These are phyloP conservation scores for Campylomormyrus numenius DNA, from an alignment of 2,113 vertebrate genomes.

Conservation along the genomic window DNA sequence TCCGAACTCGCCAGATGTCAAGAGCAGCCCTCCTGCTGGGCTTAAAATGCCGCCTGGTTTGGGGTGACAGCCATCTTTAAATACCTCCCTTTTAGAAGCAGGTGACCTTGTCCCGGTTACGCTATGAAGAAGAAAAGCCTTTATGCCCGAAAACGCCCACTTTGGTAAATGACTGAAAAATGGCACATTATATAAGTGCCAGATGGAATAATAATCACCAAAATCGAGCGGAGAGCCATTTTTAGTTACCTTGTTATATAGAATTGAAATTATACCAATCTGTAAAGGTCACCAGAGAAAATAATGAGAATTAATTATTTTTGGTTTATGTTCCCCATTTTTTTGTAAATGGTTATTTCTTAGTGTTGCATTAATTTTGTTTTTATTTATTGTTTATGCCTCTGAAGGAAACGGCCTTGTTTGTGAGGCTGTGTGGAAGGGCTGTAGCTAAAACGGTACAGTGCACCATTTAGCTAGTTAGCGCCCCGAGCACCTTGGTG, in stretches of 20 bases:
- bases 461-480: background rate
- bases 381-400: background rate
- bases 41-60: background rate
- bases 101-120: background rate
- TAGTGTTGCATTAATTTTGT: background rate
- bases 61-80: background rate
- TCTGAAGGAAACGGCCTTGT: background rate
- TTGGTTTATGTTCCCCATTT: background rate
- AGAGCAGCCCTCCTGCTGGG: background rate
- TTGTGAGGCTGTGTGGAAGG: background rate
- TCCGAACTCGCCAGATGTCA: background rate
- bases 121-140: background rate
- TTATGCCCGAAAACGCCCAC: background rate
- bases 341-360: background rate
- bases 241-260: background rate
- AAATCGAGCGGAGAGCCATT: background rate
- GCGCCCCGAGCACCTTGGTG: background rate
- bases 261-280: background rate
- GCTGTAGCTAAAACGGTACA: background rate
- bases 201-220: background rate
- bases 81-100: background rate
- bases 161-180: background rate
- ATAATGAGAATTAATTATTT: background rate
- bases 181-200: background rate
- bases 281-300: background rate